These are phyloP conservation scores for Drosophila paracracens DNA, from an alignment of 2,888 invertebrate genomes.

Conservation along the genomic window DNA sequence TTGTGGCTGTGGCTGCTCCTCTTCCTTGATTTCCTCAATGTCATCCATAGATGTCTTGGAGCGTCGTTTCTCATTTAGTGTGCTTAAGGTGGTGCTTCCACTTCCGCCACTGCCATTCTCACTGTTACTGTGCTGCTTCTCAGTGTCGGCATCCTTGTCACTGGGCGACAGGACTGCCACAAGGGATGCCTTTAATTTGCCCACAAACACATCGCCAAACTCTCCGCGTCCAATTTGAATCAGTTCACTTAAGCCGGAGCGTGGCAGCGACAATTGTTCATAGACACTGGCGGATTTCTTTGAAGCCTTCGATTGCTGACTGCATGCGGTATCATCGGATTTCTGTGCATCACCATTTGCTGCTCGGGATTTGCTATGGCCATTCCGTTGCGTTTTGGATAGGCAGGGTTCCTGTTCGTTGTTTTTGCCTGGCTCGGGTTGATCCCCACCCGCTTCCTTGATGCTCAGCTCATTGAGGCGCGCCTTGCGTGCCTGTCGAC, in stretches of 20 bases:
- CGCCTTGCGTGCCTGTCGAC: constrained; percentile 87
- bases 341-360: constrained; percentile 87
- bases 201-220: constrained; percentile 95
- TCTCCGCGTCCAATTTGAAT: constrained; percentile 92
- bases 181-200: constrained; percentile 86
- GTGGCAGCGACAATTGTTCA: constrained; percentile 91
- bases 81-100: constrained; percentile 70
- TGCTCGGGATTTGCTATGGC: constrained; percentile 82
- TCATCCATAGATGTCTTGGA: constrained; percentile 85
- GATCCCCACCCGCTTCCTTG: constrained; percentile 86
- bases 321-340: constrained; percentile 89
- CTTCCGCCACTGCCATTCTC: constrained; percentile 74
- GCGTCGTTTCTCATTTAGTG: constrained; percentile 82
- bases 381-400: constrained; percentile 81
- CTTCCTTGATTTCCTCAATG: constrained; percentile 85
- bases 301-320: constrained; percentile 88
- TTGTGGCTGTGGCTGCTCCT: constrained; percentile 50
- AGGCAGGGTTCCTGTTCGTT: constrained; percentile 84
- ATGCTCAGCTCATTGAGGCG: constrained; percentile 86
- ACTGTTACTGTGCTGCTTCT: constrained; percentile 79
- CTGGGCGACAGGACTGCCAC: constrained; percentile 29
- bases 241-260: constrained; percentile 90
- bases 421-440: constrained; percentile 63
- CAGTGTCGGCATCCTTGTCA: constrained; percentile 78
- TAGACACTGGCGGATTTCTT: constrained; percentile 87